These are phyloP conservation scores for Ophion ellenae DNA, from an alignment of 2,888 invertebrate species.

Conservation along the genomic window DNA sequence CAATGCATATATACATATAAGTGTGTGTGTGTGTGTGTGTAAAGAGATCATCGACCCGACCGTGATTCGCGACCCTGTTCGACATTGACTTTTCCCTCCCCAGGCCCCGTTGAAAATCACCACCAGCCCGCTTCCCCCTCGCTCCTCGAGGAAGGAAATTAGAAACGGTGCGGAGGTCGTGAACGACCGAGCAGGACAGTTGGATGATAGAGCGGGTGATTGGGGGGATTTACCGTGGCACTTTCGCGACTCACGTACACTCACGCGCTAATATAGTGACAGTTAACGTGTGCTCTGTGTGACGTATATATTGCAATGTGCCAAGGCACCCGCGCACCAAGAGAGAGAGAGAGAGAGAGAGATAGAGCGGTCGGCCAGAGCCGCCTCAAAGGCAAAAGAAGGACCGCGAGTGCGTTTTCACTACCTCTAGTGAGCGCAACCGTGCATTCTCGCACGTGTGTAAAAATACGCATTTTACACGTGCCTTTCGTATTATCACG, in stretches of 20 bases:
- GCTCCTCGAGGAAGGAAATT: conserved; percentile 48
- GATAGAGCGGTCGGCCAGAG: no score
- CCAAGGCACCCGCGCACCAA: background rate
- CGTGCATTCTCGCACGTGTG: no score
- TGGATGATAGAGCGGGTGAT: background rate
- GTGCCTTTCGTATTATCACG: no score
- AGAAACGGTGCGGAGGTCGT: conserved; percentile 14
- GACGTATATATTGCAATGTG: background rate
- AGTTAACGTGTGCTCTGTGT: background rate
- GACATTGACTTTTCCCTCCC: conserved; percentile 50
- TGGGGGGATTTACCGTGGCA: conserved; percentile 54
- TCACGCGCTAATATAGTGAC: background rate
- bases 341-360: no score
- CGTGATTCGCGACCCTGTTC: conserved; percentile 61
- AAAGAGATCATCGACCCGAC: conserved; percentile 55
- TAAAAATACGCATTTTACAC: no score
- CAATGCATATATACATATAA: no score
- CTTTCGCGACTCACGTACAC: conserved; percentile 61
- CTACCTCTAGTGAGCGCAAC: conserved; percentile 11
- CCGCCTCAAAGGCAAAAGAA: no score
- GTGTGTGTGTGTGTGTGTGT: background rate
- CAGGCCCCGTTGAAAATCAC: background rate
- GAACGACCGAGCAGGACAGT: background rate
- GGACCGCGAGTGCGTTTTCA: conserved; percentile 38
- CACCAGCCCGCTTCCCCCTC: background rate